These are phyloP conservation scores for Sardina pilchardus DNA, from an alignment of 2,113 vertebrate species.

Conservation along the genomic window DNA sequence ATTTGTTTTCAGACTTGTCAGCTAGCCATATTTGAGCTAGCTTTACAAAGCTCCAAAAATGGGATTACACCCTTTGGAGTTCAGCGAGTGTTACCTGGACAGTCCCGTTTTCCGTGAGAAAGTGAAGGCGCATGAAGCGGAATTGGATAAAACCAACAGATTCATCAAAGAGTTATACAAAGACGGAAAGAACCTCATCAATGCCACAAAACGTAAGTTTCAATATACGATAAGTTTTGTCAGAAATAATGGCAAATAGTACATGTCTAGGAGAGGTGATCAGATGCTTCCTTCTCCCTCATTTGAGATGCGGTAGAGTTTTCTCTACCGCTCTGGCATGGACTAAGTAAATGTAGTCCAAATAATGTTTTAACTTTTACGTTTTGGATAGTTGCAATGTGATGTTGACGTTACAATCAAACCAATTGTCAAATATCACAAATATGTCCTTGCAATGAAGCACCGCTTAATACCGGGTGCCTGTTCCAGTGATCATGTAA, in stretches of 20 bases:
- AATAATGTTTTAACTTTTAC: too few species aligned
- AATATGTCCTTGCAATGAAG: not conserved
- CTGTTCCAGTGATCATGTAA: too few species aligned
- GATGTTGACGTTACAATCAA: too few species aligned
- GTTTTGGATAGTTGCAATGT: not conserved
- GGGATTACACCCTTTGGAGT: slow-evolving; percentile 95
- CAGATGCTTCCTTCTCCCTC: not conserved
- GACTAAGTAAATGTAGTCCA: too few species aligned
- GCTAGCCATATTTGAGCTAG: slow-evolving; percentile 29
- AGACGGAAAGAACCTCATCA: slow-evolving; percentile 95
- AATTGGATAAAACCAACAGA: slow-evolving; percentile 94
- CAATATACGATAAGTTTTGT: not conserved
- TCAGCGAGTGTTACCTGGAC: slow-evolving; percentile 97
- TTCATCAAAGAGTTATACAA: slow-evolving; percentile 98
- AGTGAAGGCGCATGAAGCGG: slow-evolving; percentile 88
- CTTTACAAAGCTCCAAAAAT: slow-evolving; percentile 64
- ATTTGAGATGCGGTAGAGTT: not conserved
- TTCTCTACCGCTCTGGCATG: too few species aligned
- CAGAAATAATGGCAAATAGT: not conserved
- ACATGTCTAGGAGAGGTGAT: not conserved
- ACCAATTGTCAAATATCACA: too few species aligned
- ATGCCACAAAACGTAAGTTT: slow-evolving; percentile 91
- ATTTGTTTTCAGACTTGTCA: not conserved
- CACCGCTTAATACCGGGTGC: not conserved
- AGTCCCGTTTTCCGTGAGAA: slow-evolving; percentile 91